Conservation (phyloP, 1,140 invertebrate species). For the Hirudo medicinalis region DNA sequence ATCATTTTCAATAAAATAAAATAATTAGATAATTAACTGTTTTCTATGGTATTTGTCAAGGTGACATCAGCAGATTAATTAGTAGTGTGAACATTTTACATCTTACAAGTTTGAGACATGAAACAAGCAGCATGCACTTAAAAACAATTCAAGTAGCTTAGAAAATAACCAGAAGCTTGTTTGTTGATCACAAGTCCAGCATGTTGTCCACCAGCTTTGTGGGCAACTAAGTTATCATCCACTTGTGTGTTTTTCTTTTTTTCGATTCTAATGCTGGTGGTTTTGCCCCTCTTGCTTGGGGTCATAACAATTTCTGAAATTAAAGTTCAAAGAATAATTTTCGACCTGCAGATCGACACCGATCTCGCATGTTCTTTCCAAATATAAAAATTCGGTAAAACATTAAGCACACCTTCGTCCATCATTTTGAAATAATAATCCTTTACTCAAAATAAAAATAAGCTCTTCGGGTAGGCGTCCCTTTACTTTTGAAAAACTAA, state of each 20-base stretch:
- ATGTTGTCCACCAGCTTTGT: conserved; percentile 83
- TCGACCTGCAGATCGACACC: not conserved
- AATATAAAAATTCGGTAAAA: not conserved
- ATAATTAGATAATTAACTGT: too few relatives aligned
- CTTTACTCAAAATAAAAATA: conserved; percentile 1
- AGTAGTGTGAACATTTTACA: too few relatives aligned
- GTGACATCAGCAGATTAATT: too few relatives aligned
- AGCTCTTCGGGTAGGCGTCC: too few relatives aligned
- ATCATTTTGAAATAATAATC: not conserved
- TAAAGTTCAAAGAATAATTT: not conserved
- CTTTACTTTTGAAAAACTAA: too few relatives aligned
- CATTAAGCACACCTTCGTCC: conserved; percentile 2
- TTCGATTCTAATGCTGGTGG: conserved; percentile 74
- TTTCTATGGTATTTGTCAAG: too few relatives aligned
- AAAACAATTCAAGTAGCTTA: not conserved
- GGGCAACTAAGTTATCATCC: conserved; percentile 36
- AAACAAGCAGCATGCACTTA: not conserved
- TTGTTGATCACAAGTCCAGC: conserved; percentile 90
- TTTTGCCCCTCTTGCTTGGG: conserved; percentile 66
- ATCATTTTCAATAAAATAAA: too few relatives aligned
- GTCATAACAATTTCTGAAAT: conserved; percentile 76
- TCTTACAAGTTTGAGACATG: too few relatives aligned
- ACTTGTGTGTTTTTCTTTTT: conserved; percentile 42
- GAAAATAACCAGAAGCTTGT: conserved; percentile 49
- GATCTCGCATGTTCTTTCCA: not conserved